Conservation (phyloP, 2,888 invertebrate genomes). For the Autographa gamma region DNA sequence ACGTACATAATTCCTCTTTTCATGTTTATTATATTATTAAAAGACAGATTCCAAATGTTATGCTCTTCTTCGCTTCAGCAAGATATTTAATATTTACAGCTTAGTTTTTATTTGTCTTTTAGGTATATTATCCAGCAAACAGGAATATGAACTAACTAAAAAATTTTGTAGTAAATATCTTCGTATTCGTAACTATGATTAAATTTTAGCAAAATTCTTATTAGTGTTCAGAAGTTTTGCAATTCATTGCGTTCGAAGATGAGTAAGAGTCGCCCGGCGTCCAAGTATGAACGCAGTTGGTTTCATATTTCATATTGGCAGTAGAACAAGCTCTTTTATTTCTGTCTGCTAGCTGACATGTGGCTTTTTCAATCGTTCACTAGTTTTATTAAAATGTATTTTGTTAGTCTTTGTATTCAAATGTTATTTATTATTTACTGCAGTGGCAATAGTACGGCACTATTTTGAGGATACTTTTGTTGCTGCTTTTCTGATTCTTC, state of each 20-base stretch:
- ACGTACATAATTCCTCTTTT: too few relatives aligned
- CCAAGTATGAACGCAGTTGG: conserved; percentile 71
- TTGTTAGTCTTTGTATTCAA: conserved; percentile 40
- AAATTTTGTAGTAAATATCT: neutral
- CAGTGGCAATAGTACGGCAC: neutral
- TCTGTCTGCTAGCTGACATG: conserved; percentile 78
- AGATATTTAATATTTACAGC: too few relatives aligned
- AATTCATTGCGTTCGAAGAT: conserved; percentile 64
- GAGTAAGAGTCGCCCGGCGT: conserved; percentile 70
- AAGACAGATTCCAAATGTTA: neutral
- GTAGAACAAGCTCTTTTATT: conserved; percentile 73
- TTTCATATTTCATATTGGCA: conserved; percentile 79
- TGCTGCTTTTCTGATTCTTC: too few relatives aligned
- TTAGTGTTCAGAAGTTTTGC: conserved; percentile 51
- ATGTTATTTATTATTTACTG: conserved; percentile 25
- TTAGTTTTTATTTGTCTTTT: neutral
- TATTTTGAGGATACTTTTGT: too few relatives aligned
- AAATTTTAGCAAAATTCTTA: conserved; percentile 23
- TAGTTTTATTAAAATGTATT: conserved; percentile 61
- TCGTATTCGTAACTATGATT: neutral
- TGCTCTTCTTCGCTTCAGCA: neutral
- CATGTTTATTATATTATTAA: too few relatives aligned
- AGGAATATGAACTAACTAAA: neutral
- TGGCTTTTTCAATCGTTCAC: conserved; percentile 65
- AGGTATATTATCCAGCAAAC: neutral